phyloP scores from a whole-genome alignment of 2,888 invertebrate genomes.

The Metopia argyrocephala region DNA sequence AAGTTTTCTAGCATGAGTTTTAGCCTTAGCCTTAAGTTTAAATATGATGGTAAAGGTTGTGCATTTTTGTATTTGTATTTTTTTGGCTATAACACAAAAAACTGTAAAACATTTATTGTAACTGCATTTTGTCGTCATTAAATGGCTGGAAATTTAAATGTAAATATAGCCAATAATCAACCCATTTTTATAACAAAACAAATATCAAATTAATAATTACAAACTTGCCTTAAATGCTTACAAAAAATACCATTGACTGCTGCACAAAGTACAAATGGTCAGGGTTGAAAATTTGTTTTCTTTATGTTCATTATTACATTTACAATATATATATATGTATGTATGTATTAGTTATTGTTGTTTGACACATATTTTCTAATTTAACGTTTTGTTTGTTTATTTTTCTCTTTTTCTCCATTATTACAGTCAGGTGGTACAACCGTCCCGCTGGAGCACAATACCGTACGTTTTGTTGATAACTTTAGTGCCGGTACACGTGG shows the following conservation, averaged over 20 bases:
- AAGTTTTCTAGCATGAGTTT: too few species aligned
- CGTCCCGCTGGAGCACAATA: constrained; percentile 96
- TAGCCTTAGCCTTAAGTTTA: background rate
- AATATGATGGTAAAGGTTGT: background rate
- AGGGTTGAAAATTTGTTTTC: too few species aligned
- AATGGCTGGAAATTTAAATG: too few species aligned
- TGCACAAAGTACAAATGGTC: too few species aligned
- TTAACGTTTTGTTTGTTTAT: background rate
- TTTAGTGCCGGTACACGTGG: constrained; percentile 98
- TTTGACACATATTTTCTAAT: background rate
- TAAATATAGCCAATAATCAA: too few species aligned
- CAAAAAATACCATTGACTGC: background rate
- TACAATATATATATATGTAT: background rate
- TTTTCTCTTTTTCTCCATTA: constrained; percentile 43
- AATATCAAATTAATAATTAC: background rate
- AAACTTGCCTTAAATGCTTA: background rate
- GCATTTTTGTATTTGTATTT: background rate
- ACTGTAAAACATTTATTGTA: background rate
- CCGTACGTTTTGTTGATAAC: constrained; percentile 98
- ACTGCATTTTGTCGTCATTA: background rate
- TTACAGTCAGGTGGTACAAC: constrained; percentile 96
- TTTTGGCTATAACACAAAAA: background rate
- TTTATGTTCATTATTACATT: too few species aligned
- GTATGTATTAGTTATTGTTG: background rate
- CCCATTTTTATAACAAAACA: background rate